Base-by-base conservation (phyloP, 2,113 vertebrate genomes). In the Carassius carassius region DNA sequence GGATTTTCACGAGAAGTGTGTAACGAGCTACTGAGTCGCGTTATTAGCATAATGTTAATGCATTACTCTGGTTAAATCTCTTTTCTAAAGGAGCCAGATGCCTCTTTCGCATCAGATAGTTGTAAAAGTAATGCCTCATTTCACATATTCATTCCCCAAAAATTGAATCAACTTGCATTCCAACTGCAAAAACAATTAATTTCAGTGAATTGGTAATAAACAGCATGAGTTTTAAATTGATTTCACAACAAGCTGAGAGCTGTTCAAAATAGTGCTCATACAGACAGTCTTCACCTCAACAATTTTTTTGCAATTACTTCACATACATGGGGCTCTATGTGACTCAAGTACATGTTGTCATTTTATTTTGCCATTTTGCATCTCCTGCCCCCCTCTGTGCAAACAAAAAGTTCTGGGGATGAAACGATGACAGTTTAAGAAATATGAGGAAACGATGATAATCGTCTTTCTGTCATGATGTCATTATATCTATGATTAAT, bases 261-360 rank as follows among this genome's bases (percentile, higher is more conserved):
- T 87, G 90, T 90, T 89, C 82, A 83, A 87, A 86, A 85, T 85
- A 84, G 85, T 67, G 63, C 72, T 81, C 76, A 69, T 32, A 72
- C 65, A 72, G 65, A 82, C 62, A 21, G 80, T 72, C 29, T 54
- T 41, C 49, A 12, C 54, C 78, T 83, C 65, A 56, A 89, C 89
- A 90, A 90, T 90, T 87, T 91, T 86, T 89, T 82, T 83, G 90
- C 89, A 93, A 91, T 92, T 90, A 92, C 91, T 80, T 72, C 90
- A 90, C 90, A 87, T 89, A 89, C 90, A 91, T 87, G 86, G 90
- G 89, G 90, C 90, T 91, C 89, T 81, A 82, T 91, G 89, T 92
- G 91, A 91, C 86, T 87, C 81, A 69, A 73, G 78, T 77, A 72
- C 84, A 82, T 86, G 84, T 79, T 85, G 76, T 84, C 74, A 84